Evolutionary conservation across 37 sponge, comb jelly and placozoan genomes (phyloP).

Genomic region (Geodia barretti): DNA sequence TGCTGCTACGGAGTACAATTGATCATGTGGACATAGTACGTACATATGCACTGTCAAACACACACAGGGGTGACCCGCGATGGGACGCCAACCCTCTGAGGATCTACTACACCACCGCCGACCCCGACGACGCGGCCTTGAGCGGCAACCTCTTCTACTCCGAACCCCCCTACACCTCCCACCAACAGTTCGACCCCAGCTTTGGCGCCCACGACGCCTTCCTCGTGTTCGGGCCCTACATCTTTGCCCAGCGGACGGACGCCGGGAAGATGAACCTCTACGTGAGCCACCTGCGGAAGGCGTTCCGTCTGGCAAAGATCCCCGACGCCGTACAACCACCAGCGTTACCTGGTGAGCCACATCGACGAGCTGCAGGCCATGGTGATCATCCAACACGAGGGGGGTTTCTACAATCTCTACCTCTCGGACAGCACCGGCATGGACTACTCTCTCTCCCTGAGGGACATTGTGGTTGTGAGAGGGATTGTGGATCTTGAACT

Average conservation of each 20-base stretch:
- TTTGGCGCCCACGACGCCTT: constrained; percentile 58
- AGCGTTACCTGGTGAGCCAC: constrained; percentile 54
- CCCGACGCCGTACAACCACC: background rate
- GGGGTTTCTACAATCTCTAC: constrained; percentile 65
- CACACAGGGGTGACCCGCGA: constrained; percentile 40
- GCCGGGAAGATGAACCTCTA: constrained; percentile 1
- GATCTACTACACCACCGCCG: constrained; percentile 39
- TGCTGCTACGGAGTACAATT: too few relatives aligned
- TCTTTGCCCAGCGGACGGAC: constrained; percentile 53
- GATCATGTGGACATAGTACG: too few relatives aligned
- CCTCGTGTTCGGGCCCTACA: constrained; percentile 48
- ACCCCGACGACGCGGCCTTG: background rate
- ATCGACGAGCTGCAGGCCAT: constrained; percentile 56
- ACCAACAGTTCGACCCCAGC: constrained; percentile 50
- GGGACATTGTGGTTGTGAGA: constrained; percentile 13
- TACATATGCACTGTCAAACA: too few relatives aligned
- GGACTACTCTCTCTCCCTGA: constrained; percentile 68
- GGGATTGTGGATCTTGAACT: constrained; percentile 38
- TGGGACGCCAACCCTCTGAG: background rate
- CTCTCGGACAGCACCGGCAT: constrained; percentile 71
- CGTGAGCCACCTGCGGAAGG: constrained; percentile 39
- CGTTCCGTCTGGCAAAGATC: constrained; percentile 38
- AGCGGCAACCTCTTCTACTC: background rate
- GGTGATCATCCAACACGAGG: constrained; percentile 51
- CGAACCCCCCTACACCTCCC: background rate